phyloP scores from a whole-genome alignment of 2,113 vertebrate genomes.

The Salminus brasiliensis region DNA sequence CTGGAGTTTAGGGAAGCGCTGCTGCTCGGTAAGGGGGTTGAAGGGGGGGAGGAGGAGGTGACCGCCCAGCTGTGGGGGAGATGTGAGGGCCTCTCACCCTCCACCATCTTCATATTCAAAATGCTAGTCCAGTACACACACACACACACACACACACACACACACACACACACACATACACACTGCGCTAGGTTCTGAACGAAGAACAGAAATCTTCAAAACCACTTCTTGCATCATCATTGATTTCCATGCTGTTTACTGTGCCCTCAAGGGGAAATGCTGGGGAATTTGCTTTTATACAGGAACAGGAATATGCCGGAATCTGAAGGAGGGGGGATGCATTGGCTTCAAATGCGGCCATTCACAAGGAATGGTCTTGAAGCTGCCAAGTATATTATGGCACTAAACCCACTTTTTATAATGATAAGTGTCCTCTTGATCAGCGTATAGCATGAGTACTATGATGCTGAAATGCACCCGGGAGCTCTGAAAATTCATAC shows the following conservation, averaged over 20 bases:
- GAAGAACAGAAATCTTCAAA: conserved; percentile 39
- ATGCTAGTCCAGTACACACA: conserved; percentile 65
- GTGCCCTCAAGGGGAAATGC: conserved; percentile 20
- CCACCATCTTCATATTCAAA: conserved; percentile 63
- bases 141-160: no score
- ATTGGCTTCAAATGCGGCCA: background rate
- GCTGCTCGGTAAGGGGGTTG: background rate
- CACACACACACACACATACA: no score
- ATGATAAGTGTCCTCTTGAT: background rate
- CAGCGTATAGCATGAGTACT: conserved; percentile 19
- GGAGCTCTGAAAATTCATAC: conserved; percentile 13
- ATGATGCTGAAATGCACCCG: background rate
- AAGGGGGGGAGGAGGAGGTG: conserved; percentile 62
- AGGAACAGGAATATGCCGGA: conserved; percentile 10
- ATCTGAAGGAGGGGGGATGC: background rate
- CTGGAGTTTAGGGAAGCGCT: conserved; percentile 10
- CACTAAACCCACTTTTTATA: background rate
- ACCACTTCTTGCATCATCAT: conserved; percentile 27
- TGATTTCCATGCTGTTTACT: conserved; percentile 35
- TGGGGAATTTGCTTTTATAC: conserved; percentile 38
- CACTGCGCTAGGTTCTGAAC: background rate
- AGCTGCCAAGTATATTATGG: background rate
- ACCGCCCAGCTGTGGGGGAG: conserved; percentile 52
- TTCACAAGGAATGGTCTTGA: background rate
- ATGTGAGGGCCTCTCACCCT: conserved; percentile 56